Evolutionary conservation across 2,888 invertebrate species (phyloP).

Genomic region (Metellina segmentata): DNA sequence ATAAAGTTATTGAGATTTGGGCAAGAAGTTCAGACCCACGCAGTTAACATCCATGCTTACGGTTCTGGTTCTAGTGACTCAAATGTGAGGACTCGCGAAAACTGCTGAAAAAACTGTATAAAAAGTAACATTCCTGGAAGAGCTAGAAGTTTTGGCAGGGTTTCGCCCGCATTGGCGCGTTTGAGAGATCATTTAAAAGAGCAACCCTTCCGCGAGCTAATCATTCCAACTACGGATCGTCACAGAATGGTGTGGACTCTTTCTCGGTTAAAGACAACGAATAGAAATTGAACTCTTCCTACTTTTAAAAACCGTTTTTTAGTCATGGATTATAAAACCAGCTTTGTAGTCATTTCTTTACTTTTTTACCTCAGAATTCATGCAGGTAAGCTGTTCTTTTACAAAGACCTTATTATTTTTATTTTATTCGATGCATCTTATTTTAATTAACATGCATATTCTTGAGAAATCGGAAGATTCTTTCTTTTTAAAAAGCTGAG

Average conservation of each 20-base stretch:
- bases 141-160: no score
- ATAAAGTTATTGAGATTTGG: no score
- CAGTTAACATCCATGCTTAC: no score
- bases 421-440: not conserved
- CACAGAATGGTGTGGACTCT: slow-evolving; percentile 3
- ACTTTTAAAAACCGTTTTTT: not conserved
- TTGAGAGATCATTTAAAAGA: not conserved
- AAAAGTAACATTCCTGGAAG: no score
- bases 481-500: no score
- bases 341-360: slow-evolving; percentile 17
- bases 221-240: not conserved
- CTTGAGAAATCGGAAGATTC: no score
- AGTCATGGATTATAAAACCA: slow-evolving; percentile 30
- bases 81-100: no score
- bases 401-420: not conserved
- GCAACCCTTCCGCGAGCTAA: not conserved
- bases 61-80: no score
- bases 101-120: no score
- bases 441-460: no score
- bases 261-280: not conserved
- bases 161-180: not conserved
- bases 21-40: no score
- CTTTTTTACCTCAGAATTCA: slow-evolving; percentile 44
- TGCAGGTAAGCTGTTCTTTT: slow-evolving; percentile 14
- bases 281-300: not conserved